A percentile compares a stretch with the other conserved stretches of the same genome.
phyloP scores from a whole-genome alignment of 1,140 invertebrate genomes.

The Macrobrachium rosenbergii region DNA sequence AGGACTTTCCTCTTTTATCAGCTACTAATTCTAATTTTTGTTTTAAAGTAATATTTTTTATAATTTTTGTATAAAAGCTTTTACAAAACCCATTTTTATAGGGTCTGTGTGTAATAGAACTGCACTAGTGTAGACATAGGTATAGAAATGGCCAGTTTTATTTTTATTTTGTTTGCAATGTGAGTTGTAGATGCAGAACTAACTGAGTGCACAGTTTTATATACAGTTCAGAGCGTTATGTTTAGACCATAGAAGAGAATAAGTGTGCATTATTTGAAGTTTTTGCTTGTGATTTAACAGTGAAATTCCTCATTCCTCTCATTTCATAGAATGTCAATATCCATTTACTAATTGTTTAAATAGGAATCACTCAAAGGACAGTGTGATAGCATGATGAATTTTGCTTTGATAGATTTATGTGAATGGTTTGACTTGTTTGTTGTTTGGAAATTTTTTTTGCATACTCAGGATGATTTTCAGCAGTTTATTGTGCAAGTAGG shows the following conservation, averaged over 20 bases:
- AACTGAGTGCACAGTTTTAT: too few species aligned
- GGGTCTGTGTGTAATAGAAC: not conserved
- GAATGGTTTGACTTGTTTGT: conserved; percentile 37
- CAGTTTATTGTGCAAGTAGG: too few species aligned
- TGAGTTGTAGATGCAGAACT: too few species aligned
- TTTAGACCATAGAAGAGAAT: too few species aligned
- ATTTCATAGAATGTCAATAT: not conserved
- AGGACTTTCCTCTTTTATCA: conserved; percentile 29
- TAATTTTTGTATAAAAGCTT: not conserved
- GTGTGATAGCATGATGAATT: too few species aligned
- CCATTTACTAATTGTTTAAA: not conserved
- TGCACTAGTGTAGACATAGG: not conserved
- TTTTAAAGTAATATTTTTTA: not conserved
- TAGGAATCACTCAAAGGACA: too few species aligned
- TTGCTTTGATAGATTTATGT: conserved; percentile 20
- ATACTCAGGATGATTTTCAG: conserved; percentile 9
- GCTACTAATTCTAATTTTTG: not conserved
- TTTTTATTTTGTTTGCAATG: not conserved
- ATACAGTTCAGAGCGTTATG: too few species aligned
- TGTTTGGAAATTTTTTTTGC: conserved; percentile 27
- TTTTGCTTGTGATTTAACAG: too few species aligned
- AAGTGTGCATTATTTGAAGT: too few species aligned
- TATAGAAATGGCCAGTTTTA: not conserved
- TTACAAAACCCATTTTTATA: not conserved
- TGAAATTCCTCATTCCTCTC: not conserved